Conservation (phyloP, 1,140 invertebrate genomes). For the Solenopsis fugax region DNA sequence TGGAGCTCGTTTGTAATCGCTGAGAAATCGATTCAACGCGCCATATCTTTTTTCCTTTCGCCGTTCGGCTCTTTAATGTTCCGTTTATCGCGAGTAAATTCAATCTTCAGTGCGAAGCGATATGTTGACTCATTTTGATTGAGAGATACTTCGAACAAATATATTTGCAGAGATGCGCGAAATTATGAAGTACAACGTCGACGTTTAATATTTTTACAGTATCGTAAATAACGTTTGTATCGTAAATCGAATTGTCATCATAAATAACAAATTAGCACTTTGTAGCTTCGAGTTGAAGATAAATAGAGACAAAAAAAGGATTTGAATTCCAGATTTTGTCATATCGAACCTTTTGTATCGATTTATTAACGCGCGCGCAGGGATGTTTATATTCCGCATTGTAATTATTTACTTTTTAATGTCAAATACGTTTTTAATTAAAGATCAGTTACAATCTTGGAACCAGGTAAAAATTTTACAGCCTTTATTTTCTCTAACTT, state of each 20-base stretch:
- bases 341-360: neutral
- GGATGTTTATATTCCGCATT: neutral
- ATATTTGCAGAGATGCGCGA: neutral
- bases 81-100: slow-evolving; percentile 37
- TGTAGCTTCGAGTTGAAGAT: neutral
- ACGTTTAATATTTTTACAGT: neutral
- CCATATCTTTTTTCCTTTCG: neutral
- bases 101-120: neutral
- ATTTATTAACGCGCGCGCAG: neutral
- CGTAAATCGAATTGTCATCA: neutral
- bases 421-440: neutral
- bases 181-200: neutral
- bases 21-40: slow-evolving; percentile 34
- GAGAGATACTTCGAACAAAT: neutral
- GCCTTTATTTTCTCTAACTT: neutral
- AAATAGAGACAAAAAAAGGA: neutral
- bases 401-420: neutral
- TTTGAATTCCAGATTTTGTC: neutral
- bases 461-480: neutral
- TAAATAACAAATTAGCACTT: too few species aligned
- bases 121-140: slow-evolving; percentile 25
- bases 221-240: neutral
- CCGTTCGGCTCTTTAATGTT: neutral
- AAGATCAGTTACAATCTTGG: neutral
- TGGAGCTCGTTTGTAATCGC: slow-evolving; percentile 37